A percentile compares a stretch with the other conserved stretches of the same genome.
phyloP scores from a whole-genome alignment of 1,140 invertebrate genomes.

The Drosophila nigrodunni region DNA sequence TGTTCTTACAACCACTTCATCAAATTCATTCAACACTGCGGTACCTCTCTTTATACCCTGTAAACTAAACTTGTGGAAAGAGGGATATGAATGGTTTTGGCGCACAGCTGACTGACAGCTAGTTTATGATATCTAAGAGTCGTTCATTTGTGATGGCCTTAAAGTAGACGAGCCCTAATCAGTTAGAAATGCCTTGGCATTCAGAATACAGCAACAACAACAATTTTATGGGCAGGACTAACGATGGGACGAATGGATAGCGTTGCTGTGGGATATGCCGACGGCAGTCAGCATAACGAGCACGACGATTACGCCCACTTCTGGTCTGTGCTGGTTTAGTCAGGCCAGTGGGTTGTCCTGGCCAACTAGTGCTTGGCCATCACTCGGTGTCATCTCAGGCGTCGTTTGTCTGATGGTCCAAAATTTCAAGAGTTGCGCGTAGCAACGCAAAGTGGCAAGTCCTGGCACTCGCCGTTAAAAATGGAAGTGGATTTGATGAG shows the following conservation, averaged over 20 bases:
- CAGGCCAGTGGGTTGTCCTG: constrained; percentile 9
- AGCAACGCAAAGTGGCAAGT: constrained; percentile 33
- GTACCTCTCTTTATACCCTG: constrained; percentile 44
- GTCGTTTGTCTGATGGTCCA: neutral
- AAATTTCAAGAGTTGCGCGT: constrained; percentile 39
- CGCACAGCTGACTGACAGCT: neutral
- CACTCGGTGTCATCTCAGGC: constrained; percentile 14
- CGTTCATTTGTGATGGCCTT: constrained; percentile 16
- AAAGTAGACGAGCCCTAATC: constrained; percentile 57
- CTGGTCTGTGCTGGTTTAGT: neutral
- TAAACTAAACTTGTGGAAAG: neutral
- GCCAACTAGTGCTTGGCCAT: constrained; percentile 26
- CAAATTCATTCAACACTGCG: constrained; percentile 72
- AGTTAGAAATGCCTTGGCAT: constrained; percentile 77
- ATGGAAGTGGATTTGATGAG: constrained; percentile 51
- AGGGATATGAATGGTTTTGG: neutral
- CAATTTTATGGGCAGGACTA: constrained; percentile 19
- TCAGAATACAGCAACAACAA: constrained; percentile 28
- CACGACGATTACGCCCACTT: constrained; percentile 65
- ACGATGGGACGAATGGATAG: constrained; percentile 21
- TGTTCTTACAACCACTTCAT: constrained; percentile 74
- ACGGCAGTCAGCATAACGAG: constrained; percentile 47
- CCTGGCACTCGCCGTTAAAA: constrained; percentile 14
- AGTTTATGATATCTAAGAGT: constrained; percentile 3
- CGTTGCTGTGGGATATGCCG: constrained; percentile 38